A percentile compares a stretch with the other conserved stretches of the same genome.
These are phyloP conservation scores for Ciconia stormi DNA, from an alignment of 2,113 vertebrate genomes.

Conservation along the genomic window DNA sequence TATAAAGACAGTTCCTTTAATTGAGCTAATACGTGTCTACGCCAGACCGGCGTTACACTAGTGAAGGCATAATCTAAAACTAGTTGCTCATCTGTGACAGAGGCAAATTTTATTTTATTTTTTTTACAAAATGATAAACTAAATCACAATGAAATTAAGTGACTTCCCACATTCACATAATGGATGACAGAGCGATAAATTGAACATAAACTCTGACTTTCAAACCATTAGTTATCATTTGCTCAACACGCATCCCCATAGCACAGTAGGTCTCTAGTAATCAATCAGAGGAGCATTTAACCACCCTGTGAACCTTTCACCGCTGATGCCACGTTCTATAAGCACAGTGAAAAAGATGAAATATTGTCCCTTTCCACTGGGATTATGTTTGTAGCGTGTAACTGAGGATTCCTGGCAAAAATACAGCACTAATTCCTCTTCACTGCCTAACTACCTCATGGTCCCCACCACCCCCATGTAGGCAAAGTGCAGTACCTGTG, in stretches of 20 bases:
- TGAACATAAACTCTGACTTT: not conserved
- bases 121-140: not conserved
- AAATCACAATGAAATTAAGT: not conserved
- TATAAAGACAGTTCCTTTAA: not conserved
- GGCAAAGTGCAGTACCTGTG: not conserved
- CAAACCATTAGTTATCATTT: not conserved
- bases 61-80: not conserved
- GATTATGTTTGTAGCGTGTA: not conserved
- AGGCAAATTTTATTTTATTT: not conserved
- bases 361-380: not conserved
- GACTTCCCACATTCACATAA: not conserved
- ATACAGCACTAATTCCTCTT: not conserved
- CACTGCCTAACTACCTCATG: not conserved
- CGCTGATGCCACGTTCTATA: not conserved
- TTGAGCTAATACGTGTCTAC: not conserved
- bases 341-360: not conserved
- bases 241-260: not conserved
- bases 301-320: not conserved
- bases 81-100: not conserved
- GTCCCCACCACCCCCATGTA: not conserved
- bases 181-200: not conserved
- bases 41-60: not conserved
- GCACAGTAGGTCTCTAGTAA: not conserved
- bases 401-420: not conserved
- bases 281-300: not conserved